A percentile compares a stretch with the other conserved stretches of the same genome.
Conservation (phyloP, 2,888 invertebrate species). For the Leptarthrus brevirostris region DNA sequence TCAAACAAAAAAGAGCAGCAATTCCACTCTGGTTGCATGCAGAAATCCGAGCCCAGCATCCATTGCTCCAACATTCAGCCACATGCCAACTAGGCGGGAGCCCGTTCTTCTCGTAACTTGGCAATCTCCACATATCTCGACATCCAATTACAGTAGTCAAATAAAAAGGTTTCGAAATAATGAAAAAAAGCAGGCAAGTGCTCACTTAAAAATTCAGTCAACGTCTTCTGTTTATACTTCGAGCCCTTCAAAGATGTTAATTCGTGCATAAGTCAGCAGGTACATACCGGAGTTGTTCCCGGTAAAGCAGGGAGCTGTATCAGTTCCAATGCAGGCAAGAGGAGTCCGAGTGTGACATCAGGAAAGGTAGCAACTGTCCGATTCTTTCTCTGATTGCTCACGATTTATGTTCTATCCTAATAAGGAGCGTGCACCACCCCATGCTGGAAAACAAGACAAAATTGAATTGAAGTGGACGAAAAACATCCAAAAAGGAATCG, state of each 20-base stretch:
- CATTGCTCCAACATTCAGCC: not conserved
- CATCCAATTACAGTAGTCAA: slow-evolving; percentile 33
- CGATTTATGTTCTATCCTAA: slow-evolving; percentile 43
- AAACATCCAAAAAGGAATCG: not conserved
- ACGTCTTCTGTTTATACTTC: slow-evolving; percentile 32
- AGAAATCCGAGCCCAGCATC: not conserved
- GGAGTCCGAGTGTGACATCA: slow-evolving; percentile 10
- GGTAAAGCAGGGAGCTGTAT: not conserved
- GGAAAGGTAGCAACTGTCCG: slow-evolving; percentile 6
- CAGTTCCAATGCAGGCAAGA: not conserved
- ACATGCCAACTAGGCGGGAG: slow-evolving; percentile 6
- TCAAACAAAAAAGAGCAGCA: not conserved
- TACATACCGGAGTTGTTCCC: not conserved
- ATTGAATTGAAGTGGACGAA: not conserved
- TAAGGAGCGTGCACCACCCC: slow-evolving; percentile 42
- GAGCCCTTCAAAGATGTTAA: slow-evolving; percentile 38
- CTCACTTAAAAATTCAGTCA: slow-evolving; percentile 31
- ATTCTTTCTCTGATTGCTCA: slow-evolving; percentile 34
- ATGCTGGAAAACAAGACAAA: not conserved
- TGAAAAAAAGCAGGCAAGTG: not conserved
- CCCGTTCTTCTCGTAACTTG: not conserved
- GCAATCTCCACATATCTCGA: slow-evolving; percentile 18
- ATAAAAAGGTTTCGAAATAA: not conserved
- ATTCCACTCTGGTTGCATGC: slow-evolving; percentile 6
- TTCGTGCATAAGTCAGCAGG: slow-evolving; percentile 45